These are phyloP conservation scores for Emydocephalus ijimae DNA, from an alignment of 2,113 vertebrate genomes.

Conservation along the genomic window DNA sequence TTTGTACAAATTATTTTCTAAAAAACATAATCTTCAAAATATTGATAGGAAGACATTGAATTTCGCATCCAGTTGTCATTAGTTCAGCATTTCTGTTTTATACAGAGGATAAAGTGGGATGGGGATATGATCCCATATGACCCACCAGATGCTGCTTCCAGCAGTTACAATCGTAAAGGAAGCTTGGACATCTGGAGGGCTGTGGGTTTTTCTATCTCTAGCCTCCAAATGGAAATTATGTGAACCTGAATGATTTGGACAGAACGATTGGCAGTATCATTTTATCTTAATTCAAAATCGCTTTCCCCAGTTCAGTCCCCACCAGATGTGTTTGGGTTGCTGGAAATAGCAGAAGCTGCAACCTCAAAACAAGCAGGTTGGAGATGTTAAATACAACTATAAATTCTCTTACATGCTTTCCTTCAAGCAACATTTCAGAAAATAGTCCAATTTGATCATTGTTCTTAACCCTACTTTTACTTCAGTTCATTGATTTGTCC, in stretches of 20 bases:
- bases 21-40: neutral
- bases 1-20: neutral
- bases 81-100: neutral
- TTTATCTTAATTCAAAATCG: neutral
- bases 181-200: neutral
- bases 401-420: neutral
- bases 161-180: neutral
- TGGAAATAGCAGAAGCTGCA: neutral
- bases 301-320: neutral
- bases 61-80: neutral
- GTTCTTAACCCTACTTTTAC: conserved; percentile 1
- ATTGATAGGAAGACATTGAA: neutral
- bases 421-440: neutral
- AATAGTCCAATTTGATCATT: neutral
- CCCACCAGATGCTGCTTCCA: neutral
- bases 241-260: conserved; percentile 6
- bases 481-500: neutral
- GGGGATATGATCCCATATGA: neutral
- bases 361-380: neutral
- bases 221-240: neutral
- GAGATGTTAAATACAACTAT: neutral
- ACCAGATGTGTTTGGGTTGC: neutral
- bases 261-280: conserved; percentile 27
- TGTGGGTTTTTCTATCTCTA: neutral
- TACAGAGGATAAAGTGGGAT: neutral